phyloP scores from a whole-genome alignment of 1,140 invertebrate genomes.

The Micrasema longulum region DNA sequence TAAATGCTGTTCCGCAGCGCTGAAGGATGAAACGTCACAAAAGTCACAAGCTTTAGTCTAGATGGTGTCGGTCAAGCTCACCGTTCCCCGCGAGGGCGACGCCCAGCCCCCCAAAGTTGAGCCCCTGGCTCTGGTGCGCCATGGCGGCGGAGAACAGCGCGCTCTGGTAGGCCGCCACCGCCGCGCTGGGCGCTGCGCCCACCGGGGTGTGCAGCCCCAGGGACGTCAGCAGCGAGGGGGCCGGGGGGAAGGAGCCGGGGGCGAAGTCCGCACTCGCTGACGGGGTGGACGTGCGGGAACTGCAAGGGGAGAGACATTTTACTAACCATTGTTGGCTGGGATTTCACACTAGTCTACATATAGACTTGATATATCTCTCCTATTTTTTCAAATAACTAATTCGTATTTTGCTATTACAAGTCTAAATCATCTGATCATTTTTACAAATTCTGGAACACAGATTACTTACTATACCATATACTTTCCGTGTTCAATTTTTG shows the following conservation, averaged over 20 bases:
- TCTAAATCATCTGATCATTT: too few species aligned
- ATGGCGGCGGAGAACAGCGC: slow-evolving; percentile 65
- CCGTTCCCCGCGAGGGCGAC: slow-evolving; percentile 48
- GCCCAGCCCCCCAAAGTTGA: slow-evolving; percentile 51
- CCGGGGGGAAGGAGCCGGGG: slow-evolving; percentile 12
- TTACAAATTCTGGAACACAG: too few species aligned
- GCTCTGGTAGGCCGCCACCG: slow-evolving; percentile 68
- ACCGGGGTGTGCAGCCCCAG: slow-evolving; percentile 17
- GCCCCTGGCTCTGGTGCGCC: slow-evolving; percentile 56
- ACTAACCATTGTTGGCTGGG: too few species aligned
- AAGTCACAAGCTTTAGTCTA: not conserved
- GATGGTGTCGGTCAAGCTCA: too few species aligned
- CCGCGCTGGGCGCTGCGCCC: slow-evolving; percentile 54
- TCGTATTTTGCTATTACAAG: too few species aligned
- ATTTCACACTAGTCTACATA: too few species aligned
- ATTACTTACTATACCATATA: too few species aligned
- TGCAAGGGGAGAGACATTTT: slow-evolving; percentile 15
- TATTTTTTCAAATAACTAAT: too few species aligned
- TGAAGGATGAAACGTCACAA: not conserved
- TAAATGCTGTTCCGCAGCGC: too few species aligned
- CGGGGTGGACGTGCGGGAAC: slow-evolving; percentile 50
- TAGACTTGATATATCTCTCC: too few species aligned
- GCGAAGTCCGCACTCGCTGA: slow-evolving; percentile 44
- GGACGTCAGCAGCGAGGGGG: slow-evolving; percentile 38
- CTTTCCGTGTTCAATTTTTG: too few species aligned